Evolutionary conservation across 92 coral and sea anemone species (phyloP), one percentile per base, ranked within the genome.

Genomic region (Metridium senile): DNA sequence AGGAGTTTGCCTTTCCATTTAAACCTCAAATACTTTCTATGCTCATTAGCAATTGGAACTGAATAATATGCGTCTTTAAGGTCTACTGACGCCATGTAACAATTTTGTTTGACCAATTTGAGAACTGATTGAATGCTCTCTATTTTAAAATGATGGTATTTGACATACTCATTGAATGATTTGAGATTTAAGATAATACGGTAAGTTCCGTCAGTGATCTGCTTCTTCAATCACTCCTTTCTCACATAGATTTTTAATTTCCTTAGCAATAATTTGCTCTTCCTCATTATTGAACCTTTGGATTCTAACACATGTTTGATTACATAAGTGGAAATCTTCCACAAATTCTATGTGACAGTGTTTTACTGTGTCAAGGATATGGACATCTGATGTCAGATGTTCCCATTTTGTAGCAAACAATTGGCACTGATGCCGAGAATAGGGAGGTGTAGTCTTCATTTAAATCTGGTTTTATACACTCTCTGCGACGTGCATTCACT

Each of bases 401-500:
- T 62, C 33, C 68, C 68, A 62, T 26, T 62, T 26, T 22, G 68
- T 21, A 7, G n/a, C 30, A 62, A 62, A 62, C 30, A 39, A 39
- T 4, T 4, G 80, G 75, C 32, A 74, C 80, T 73, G 80, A 73
- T 30, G 80, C n/a, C 9, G 85, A 74, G 53, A 81, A 81, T 53
- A 81, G 80, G 2, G 80, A 81, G 4, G 64, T 62, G 26, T 81
- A 47, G 21, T 81, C 86, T 58, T 72, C 75, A 30, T 81, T 81
- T 31, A 73, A 28, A 26, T 81, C 85, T 11, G 85, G 85, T 33
- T 81, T 80, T 72, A 81, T 81, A 33, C 85, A 72, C 85, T 81
- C 81, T 66, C 80, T 11, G 22, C 77, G 70, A 2, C 77, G 74
- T 20, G 21, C 31, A 52, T 81, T 81, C 33, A 81, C 21, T 49